Evolutionary conservation across 2,113 vertebrate genomes (phyloP).

Genomic region (Antidorcas marsupialis): DNA sequence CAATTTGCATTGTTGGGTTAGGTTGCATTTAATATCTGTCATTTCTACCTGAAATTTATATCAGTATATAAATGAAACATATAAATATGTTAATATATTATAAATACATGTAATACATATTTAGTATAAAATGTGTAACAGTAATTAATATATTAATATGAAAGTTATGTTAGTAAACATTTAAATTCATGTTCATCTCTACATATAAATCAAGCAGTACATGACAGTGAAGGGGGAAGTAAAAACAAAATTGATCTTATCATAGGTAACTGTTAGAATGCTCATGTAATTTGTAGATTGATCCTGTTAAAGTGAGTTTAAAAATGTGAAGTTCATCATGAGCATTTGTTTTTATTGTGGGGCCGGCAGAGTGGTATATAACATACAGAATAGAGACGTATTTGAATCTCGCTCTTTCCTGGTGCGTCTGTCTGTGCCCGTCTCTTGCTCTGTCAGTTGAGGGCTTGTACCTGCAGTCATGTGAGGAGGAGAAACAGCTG

Average conservation of each 20-base stretch:
- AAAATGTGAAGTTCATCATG: constrained; percentile 9
- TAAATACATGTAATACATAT: background rate
- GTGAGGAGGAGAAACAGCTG: background rate
- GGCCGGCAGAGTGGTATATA: background rate
- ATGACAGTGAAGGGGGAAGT: background rate
- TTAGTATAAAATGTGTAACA: background rate
- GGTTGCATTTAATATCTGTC: background rate
- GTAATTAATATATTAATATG: background rate
- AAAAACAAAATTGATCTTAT: background rate
- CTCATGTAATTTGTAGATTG: background rate
- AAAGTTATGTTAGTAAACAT: background rate
- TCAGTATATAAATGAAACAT: background rate
- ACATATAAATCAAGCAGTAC: background rate
- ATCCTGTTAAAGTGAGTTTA: background rate
- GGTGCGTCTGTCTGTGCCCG: background rate
- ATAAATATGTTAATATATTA: background rate
- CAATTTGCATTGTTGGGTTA: background rate
- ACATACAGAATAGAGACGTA: background rate
- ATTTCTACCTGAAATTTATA: constrained; percentile 24
- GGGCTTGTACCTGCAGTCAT: no score
- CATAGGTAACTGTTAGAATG: background rate
- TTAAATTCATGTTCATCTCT: background rate
- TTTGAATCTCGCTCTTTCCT: background rate
- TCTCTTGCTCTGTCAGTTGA: background rate
- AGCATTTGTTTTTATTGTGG: background rate